Evolutionary conservation across 2,888 invertebrate genomes (phyloP), one percentile per base, ranked within the genome.

Genomic region (Xylophagus ater): DNA sequence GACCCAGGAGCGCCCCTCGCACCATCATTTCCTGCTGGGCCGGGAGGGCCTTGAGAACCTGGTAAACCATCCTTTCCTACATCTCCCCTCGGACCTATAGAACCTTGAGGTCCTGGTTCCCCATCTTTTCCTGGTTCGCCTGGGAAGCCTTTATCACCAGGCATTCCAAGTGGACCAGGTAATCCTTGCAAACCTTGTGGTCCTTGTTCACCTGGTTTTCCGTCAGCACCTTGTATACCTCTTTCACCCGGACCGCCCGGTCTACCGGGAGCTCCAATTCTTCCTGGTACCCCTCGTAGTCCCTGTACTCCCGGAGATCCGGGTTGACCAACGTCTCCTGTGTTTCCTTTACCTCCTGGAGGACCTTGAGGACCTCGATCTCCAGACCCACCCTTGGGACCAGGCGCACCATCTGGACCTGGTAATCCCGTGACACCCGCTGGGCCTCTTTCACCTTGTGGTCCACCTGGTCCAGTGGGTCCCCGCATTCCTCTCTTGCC

Each of bases 61-160:
- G 78, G 73, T 43, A 72, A 70, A 10, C 89, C 87, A 55, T 84
- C 79, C 57, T 82, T 78, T 4, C 86, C 85, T 24, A 78, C 70
- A 52, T 84, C 82, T 24, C 86, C 88, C 56, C 81, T 74, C 5
- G 81, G 81, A 8, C 90, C 90, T 23, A 73, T 68, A 1, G 74
- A 68, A 9, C 89, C 89, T n/a, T 73, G 69, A 26, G 71, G 72
- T 7, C 89, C 89, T 13, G 74, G 47, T 36, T 58, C 58, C 10
- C 89, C 87, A 54, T 83, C 78, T 57, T 81, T 78, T 8, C 86
- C 85, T n/a, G 79, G 69, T 52, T 83, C 82, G 24, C 86, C 88
- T 55, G 75, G 21, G 78, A 81, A 39, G 78, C 58, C 58, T 41
- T 57, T 58, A 32, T 56, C 57, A 13, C 90, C 90, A 23, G 74